These are phyloP conservation scores for Circaetus cinerascens DNA, from an alignment of 2,113 vertebrate species.

Conservation along the genomic window DNA sequence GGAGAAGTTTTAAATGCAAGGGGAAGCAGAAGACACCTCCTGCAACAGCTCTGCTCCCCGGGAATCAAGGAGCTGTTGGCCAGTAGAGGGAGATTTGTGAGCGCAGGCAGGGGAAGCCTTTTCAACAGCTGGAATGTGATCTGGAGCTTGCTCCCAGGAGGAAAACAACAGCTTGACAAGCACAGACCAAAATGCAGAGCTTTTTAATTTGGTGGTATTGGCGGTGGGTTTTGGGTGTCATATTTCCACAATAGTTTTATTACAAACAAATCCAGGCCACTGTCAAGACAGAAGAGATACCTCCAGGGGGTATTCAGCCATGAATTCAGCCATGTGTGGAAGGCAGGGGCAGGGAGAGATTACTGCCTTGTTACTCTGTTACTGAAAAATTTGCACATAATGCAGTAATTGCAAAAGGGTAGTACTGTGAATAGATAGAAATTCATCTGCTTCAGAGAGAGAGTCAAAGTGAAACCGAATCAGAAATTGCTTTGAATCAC, in stretches of 20 bases:
- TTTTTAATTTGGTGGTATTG: background rate
- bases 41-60: background rate
- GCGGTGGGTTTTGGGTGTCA: background rate
- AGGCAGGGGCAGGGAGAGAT: background rate
- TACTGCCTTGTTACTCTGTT: background rate
- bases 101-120: background rate
- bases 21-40: background rate
- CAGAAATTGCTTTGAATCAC: background rate
- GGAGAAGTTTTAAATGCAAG: background rate
- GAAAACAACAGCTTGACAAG: background rate
- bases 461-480: background rate
- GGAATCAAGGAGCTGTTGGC: background rate
- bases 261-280: background rate
- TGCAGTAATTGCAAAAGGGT: background rate
- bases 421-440: background rate
- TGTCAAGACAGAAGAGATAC: background rate
- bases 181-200: background rate
- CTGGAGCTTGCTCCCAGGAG: background rate
- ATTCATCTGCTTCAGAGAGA: background rate
- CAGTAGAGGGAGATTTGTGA: background rate
- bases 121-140: background rate
- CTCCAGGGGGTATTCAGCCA: background rate
- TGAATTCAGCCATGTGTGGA: background rate
- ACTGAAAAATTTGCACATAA: background rate
- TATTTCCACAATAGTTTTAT: background rate